These are phyloP conservation scores for Melanerpes formicivorus DNA, from an alignment of 2,113 vertebrate species.

Conservation along the genomic window DNA sequence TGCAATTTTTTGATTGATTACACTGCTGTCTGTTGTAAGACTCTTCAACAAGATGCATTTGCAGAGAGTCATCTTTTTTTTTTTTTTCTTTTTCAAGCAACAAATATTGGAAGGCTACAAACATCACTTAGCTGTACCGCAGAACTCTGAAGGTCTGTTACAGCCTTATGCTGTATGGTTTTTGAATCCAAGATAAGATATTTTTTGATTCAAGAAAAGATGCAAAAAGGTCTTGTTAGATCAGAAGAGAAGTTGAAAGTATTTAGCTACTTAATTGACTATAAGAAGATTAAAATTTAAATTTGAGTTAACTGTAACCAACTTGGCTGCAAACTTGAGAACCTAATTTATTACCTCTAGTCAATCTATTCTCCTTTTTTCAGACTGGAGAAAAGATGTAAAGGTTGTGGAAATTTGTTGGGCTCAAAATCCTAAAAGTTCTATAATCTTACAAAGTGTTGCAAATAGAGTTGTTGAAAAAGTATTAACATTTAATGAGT, in stretches of 20 bases:
- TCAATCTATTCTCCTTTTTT: not conserved
- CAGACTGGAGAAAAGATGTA: not conserved
- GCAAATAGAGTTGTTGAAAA: not conserved
- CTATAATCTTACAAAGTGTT: not conserved
- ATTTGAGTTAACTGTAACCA: not conserved
- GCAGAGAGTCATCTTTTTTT: fast-evolving
- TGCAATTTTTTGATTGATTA: not conserved
- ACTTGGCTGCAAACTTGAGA: not conserved
- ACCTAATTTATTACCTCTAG: not conserved
- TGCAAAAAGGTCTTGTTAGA: not conserved
- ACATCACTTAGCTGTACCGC: not conserved
- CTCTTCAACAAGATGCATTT: not conserved
- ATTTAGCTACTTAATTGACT: not conserved
- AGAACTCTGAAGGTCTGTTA: not conserved
- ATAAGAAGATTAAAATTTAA: not conserved
- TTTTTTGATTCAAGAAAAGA: not conserved
- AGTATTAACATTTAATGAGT: not conserved
- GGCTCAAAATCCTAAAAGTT: not conserved
- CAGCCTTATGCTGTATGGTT: not conserved
- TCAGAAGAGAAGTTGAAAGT: not conserved
- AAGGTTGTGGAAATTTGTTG: not conserved
- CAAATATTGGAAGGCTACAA: not conserved
- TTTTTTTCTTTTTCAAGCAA: not conserved
- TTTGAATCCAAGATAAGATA: not conserved
- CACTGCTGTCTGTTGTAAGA: not conserved